Evolutionary conservation across 2,797 vertebrate genomes (phyloP), one percentile per base, ranked within the genome.

Genomic region (Eleutherodactylus coqui): DNA sequence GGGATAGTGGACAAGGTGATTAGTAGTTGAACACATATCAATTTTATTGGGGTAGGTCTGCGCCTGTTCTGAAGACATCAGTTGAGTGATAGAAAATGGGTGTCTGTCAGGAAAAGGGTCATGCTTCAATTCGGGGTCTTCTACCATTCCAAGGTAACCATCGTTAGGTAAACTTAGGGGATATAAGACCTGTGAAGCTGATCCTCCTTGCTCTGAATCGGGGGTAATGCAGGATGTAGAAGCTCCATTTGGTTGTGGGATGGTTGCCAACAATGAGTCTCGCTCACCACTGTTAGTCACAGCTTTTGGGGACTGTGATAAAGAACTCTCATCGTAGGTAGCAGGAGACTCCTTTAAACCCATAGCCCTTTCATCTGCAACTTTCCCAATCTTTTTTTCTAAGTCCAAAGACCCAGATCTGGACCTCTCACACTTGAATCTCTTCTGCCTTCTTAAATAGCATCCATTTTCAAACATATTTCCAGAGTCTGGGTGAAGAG

Each of bases 391-490:
- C n/a, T 78, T 86, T 51, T 78, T 86, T 51, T 86, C 76, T 32
- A 10, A 5, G 47, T 83, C 81, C 14, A n/a, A 76, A 67, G 78
- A 49, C 29, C 49, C 55, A 79, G 75, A 36, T 36, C 43, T 84
- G 19, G 55, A 73, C 27, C 29, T 87, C 4, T 88, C 84, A 75
- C 85, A 86, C 21, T 83, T 85, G 43, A 88, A 88, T 24, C 87
- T 82, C 69, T 88, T 88, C 67, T 88, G 87, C 17, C 87, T 41
- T 43, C 87, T 85, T 11, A 88, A 36, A 47, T 86, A 88, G 47
- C 87, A 88, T 13, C 87, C 87, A 47, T 88, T 88, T 51, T 88
- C 87, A 69, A 88, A 88, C 87, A 88, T 88, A 43, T 86, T 88
- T 29, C 87, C 87, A 49, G 87, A 88, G 1, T 88, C 87, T 51